Conservation (phyloP, 2,888 invertebrate species). For the Tortricodes alternella region DNA sequence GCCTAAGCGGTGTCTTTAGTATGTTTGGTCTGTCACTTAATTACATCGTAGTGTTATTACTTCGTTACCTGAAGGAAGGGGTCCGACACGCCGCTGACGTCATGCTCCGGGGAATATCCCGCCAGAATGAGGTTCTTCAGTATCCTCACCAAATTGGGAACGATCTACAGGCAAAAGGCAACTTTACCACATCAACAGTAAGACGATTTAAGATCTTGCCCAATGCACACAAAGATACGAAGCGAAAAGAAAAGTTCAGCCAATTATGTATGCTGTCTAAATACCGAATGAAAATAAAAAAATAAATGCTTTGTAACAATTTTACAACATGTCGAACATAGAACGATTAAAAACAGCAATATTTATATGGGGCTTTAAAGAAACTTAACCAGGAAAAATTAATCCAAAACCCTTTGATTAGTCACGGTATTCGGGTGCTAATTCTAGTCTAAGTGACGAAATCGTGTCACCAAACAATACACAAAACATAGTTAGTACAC, state of each 20-base stretch:
- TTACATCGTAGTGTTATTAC: no score
- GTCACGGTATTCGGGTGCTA: slow-evolving; percentile 48
- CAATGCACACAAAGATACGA: slow-evolving; percentile 55
- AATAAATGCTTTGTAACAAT: slow-evolving; percentile 19
- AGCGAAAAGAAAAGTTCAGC: slow-evolving; percentile 48
- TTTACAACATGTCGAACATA: slow-evolving; percentile 11
- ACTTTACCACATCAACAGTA: slow-evolving; percentile 9
- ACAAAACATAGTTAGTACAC: slow-evolving; percentile 31
- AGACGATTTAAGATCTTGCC: slow-evolving; percentile 39
- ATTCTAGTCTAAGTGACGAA: slow-evolving; percentile 29
- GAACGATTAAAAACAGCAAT: slow-evolving; percentile 25
- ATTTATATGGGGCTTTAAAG: slow-evolving; percentile 16
- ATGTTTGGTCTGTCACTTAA: not conserved
- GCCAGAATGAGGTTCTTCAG: slow-evolving; percentile 98
- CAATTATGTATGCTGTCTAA: slow-evolving; percentile 25
- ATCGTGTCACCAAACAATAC: slow-evolving; percentile 21
- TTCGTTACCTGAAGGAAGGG: slow-evolving; percentile 96
- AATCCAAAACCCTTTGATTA: slow-evolving; percentile 36
- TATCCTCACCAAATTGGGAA: slow-evolving; percentile 98
- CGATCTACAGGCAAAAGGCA: slow-evolving; percentile 89
- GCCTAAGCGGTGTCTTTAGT: no score
- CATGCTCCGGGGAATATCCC: slow-evolving; percentile 99
- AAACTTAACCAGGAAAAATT: slow-evolving; percentile 24
- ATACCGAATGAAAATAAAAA: slow-evolving; percentile 19
- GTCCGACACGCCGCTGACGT: slow-evolving; percentile 99